These are phyloP conservation scores for Catharus bicknelli DNA, from an alignment of 2,113 vertebrate genomes.

Conservation along the genomic window DNA sequence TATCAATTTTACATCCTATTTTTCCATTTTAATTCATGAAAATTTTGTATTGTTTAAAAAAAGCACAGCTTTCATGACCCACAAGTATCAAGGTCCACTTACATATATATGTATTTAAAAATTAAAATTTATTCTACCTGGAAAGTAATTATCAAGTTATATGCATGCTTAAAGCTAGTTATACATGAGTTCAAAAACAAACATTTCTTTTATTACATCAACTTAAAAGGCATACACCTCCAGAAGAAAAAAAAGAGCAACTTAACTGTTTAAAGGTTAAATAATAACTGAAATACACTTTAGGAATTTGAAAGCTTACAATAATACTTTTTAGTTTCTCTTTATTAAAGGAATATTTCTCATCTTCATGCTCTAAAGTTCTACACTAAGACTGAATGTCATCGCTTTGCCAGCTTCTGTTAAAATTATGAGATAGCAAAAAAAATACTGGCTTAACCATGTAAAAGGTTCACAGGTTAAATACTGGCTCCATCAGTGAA, in stretches of 20 bases:
- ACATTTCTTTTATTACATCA: not conserved
- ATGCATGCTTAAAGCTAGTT: not conserved
- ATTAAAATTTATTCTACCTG: not conserved
- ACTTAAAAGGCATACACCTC: not conserved
- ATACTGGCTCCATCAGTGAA: not conserved
- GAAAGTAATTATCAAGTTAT: not conserved
- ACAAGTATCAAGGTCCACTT: not conserved
- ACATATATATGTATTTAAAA: not conserved
- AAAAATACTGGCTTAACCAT: not conserved
- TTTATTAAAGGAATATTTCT: not conserved
- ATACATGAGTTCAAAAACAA: not conserved
- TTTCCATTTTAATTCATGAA: not conserved
- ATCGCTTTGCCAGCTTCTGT: conserved; percentile 42
- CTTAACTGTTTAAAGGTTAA: not conserved
- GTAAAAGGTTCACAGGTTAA: not conserved
- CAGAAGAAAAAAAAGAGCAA: not conserved
- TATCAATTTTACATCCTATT: not conserved
- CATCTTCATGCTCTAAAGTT: not conserved
- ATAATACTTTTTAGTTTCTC: not conserved
- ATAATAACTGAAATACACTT: not conserved
- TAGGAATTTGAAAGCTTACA: not conserved
- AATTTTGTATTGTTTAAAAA: not conserved
- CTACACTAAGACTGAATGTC: not conserved
- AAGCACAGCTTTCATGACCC: not conserved
- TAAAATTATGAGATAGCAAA: not conserved